phyloP scores from a whole-genome alignment of 2,113 vertebrate genomes.

The Ovis aries region DNA sequence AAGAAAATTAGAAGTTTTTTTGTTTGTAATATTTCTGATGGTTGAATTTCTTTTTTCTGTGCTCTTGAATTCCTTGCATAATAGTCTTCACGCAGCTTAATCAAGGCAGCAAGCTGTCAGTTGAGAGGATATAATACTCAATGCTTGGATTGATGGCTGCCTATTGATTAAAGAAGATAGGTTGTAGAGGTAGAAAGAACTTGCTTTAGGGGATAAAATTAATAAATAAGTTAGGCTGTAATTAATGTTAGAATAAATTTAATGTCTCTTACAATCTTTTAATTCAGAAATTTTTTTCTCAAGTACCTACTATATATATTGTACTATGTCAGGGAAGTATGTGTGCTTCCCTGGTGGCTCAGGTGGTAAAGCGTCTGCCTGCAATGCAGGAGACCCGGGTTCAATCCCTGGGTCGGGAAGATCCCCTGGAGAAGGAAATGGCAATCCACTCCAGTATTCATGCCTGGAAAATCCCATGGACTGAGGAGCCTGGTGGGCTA shows the following conservation, averaged over 20 bases:
- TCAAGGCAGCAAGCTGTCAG: not conserved
- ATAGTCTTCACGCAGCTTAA: not conserved
- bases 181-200: not conserved
- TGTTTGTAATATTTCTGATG: not conserved
- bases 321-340: not conserved
- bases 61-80: not conserved
- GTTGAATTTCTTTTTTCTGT: not conserved
- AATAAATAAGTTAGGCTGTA: constrained; percentile 2
- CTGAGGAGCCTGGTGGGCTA: too few relatives aligned
- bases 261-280: not conserved
- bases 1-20: not conserved
- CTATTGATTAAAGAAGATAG: not conserved
- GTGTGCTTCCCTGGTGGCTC: too few relatives aligned
- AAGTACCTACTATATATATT: not conserved
- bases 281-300: not conserved
- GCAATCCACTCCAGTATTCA: too few relatives aligned
- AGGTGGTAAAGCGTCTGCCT: too few relatives aligned
- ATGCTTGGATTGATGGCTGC: not conserved
- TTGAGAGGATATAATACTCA: not conserved
- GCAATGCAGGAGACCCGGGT: too few relatives aligned
- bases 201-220: constrained; percentile 30
- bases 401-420: too few relatives aligned
- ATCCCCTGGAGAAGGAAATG: too few relatives aligned
- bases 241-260: not conserved
- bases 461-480: too few relatives aligned